These are phyloP conservation scores for Tor tambroides DNA, from an alignment of 2,113 vertebrate species.

Conservation along the genomic window DNA sequence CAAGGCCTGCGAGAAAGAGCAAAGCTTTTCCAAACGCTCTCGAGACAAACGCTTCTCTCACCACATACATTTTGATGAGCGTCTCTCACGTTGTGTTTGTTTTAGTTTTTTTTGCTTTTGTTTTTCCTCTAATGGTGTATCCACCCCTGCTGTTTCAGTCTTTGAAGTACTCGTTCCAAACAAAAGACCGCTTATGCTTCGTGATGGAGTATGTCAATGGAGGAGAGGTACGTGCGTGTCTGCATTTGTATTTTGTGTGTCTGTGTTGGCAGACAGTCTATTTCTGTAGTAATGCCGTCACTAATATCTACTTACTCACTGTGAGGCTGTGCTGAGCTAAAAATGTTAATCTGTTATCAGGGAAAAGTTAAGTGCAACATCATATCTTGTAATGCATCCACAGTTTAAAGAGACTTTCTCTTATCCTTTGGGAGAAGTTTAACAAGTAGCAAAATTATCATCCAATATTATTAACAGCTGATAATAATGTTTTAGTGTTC, in stretches of 20 bases:
- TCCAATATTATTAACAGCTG: not conserved
- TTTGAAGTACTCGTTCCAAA: conserved; percentile 99
- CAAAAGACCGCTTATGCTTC: conserved; percentile 98
- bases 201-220: conserved; percentile 99
- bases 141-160: conserved; percentile 86
- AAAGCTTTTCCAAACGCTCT: conserved; percentile 23
- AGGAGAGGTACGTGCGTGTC: conserved; percentile 83
- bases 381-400: not conserved
- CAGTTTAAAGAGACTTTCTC: not conserved
- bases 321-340: not conserved
- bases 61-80: conserved; percentile 43
- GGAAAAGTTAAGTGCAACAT: not conserved
- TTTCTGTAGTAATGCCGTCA: conserved; percentile 8
- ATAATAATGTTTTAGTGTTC: not conserved
- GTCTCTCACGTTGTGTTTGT: conserved; percentile 35
- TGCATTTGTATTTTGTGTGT: not conserved
- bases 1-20: conserved; percentile 37
- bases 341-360: conserved; percentile 13
- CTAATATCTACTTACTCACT: not conserved
- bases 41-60: conserved; percentile 33
- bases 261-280: conserved; percentile 3
- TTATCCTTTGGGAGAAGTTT: not conserved
- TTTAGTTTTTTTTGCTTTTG: conserved; percentile 45
- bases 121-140: conserved; percentile 55
- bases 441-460: not conserved